phyloP scores from a whole-genome alignment of 2,888 invertebrate species.

The Zhengitettix transpicula region DNA sequence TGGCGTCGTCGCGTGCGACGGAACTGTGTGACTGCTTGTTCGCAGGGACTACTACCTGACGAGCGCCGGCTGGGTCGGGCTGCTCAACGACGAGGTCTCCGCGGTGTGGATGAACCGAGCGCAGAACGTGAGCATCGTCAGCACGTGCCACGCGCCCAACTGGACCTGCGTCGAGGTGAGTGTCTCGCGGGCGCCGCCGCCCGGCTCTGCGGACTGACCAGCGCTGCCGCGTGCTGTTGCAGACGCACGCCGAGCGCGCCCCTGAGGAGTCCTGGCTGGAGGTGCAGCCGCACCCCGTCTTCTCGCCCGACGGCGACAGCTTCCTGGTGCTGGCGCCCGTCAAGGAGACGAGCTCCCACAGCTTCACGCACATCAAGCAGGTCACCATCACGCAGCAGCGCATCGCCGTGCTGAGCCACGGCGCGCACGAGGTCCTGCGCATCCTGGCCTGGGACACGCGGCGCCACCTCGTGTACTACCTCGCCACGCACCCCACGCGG shows the following conservation, averaged over 20 bases:
- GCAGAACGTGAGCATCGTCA: conserved; percentile 79
- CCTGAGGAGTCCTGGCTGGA: conserved; percentile 75
- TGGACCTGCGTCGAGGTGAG: conserved; percentile 74
- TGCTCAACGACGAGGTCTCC: conserved; percentile 58
- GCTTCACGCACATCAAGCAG: conserved; percentile 78
- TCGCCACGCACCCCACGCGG: conserved; percentile 63
- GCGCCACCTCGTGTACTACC: conserved; percentile 54
- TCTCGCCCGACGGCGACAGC: conserved; percentile 68
- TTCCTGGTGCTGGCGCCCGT: conserved; percentile 67
- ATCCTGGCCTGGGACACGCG: conserved; percentile 74
- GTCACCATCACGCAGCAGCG: conserved; percentile 57
- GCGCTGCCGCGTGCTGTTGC: conserved; percentile 11
- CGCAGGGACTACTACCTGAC: conserved; percentile 81
- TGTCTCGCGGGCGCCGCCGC: too few relatives aligned
- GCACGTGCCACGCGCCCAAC: conserved; percentile 65
- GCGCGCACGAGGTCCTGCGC: conserved; percentile 60
- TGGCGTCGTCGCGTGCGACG: too few relatives aligned
- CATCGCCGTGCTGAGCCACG: conserved; percentile 72
- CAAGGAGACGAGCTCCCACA: conserved; percentile 71
- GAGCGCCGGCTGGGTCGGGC: conserved; percentile 78
- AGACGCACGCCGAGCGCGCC: conserved; percentile 71
- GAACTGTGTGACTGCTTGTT: conserved; percentile 13
- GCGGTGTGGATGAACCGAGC: conserved; percentile 88
- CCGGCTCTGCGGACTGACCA: neutral
- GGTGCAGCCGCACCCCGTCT: conserved; percentile 67